A percentile compares a stretch with the other conserved stretches of the same genome.
Conservation (phyloP, 2,113 vertebrate genomes). For the Mohoua ochrocephala region DNA sequence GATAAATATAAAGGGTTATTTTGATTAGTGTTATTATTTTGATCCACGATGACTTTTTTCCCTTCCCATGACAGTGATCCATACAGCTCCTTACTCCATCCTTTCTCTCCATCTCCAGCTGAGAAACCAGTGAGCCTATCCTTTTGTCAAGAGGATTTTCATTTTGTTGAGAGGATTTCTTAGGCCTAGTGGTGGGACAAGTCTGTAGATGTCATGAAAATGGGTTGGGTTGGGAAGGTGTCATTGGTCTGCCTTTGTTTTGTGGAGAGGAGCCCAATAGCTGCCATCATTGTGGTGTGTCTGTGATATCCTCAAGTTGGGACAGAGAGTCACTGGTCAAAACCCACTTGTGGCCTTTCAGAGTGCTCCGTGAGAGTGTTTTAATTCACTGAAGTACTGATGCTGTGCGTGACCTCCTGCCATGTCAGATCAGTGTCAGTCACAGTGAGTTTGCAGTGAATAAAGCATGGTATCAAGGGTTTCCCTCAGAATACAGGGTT, state of each 20-base stretch:
- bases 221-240: background rate
- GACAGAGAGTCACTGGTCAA: background rate
- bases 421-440: background rate
- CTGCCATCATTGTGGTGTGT: fast-evolving
- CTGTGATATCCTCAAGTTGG: background rate
- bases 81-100: background rate
- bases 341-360: background rate
- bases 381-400: background rate
- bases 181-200: background rate
- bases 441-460: background rate
- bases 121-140: background rate
- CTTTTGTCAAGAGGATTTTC: background rate
- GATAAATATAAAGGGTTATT: background rate
- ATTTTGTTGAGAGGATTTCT: background rate
- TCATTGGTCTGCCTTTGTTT: background rate
- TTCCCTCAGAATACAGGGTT: background rate
- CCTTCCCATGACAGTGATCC: background rate
- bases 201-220: background rate
- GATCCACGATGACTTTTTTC: background rate
- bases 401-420: background rate
- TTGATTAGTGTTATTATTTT: background rate
- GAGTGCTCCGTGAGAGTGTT: background rate
- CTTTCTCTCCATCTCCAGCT: background rate
- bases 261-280: background rate
- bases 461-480: fast-evolving